Evolutionary conservation across 2,888 invertebrate species (phyloP).

Genomic region (Epinotia nisella): DNA sequence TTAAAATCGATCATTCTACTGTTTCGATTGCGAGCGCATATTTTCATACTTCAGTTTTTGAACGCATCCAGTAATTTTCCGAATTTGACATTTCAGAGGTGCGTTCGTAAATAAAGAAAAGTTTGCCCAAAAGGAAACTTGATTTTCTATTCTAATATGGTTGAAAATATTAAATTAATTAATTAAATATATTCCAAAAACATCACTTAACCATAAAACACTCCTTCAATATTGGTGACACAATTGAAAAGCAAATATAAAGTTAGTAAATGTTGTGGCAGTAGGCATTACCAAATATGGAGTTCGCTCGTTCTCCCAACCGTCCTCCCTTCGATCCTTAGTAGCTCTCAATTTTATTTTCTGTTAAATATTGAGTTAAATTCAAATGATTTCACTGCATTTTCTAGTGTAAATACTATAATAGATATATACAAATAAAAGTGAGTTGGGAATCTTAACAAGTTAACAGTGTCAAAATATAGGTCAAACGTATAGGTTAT

Average conservation of each 20-base stretch:
- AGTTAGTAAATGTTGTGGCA: slow-evolving; percentile 73
- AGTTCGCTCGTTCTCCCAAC: slow-evolving; percentile 87
- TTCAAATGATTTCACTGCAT: slow-evolving; percentile 82
- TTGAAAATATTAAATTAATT: slow-evolving; percentile 34
- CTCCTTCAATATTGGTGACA: slow-evolving; percentile 44
- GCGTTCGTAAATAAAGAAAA: slow-evolving; percentile 67
- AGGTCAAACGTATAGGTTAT: slow-evolving; percentile 83
- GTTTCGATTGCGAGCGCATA: not conserved
- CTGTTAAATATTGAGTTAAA: slow-evolving; percentile 68
- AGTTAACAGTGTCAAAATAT: slow-evolving; percentile 78
- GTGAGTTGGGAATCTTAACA: slow-evolving; percentile 72
- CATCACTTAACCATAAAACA: slow-evolving; percentile 29
- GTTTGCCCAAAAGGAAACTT: slow-evolving; percentile 51
- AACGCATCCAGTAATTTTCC: slow-evolving; percentile 53
- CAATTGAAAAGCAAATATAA: slow-evolving; percentile 57
- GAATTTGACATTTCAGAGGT: slow-evolving; percentile 50
- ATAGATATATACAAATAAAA: slow-evolving; percentile 72
- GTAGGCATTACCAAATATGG: slow-evolving; percentile 89
- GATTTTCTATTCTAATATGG: slow-evolving; percentile 49
- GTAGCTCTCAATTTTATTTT: slow-evolving; percentile 82
- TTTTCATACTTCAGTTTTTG: slow-evolving; percentile 24
- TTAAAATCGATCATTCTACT: not conserved
- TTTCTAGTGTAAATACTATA: slow-evolving; percentile 73
- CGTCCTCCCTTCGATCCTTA: slow-evolving; percentile 84
- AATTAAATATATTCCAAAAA: slow-evolving; percentile 44